These are phyloP conservation scores for Aromia moschata DNA, from an alignment of 2,888 invertebrate genomes.

Conservation along the genomic window DNA sequence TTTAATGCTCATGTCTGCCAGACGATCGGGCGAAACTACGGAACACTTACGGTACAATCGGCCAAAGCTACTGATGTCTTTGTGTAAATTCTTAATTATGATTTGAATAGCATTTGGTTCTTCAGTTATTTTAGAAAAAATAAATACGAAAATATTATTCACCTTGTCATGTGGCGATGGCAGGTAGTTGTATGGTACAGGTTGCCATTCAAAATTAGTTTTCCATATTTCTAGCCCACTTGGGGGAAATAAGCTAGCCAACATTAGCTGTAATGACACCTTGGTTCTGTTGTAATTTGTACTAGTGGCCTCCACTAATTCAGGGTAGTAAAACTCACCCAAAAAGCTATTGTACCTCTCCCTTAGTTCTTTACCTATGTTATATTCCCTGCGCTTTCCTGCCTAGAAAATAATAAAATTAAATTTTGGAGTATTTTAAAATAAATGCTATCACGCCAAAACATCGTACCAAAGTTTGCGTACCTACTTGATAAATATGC, in stretches of 20 bases:
- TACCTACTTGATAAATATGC: no score
- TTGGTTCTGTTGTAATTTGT: conserved; percentile 77
- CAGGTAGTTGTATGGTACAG: conserved; percentile 77
- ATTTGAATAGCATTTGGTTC: no score
- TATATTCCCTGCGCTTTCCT: conserved; percentile 59
- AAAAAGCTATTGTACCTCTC: conserved; percentile 70
- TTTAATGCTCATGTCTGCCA: no score
- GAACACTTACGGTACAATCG: no score
- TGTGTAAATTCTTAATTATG: no score
- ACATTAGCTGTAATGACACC: conserved; percentile 73
- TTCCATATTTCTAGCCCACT: conserved; percentile 67
- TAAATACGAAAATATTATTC: not conserved
- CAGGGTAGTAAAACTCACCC: conserved; percentile 66
- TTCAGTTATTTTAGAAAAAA: no score
- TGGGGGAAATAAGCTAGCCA: conserved; percentile 76
- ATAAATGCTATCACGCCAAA: no score
- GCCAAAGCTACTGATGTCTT: no score
- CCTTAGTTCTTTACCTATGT: conserved; percentile 70
- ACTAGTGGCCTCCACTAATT: conserved; percentile 69
- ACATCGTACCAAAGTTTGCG: no score
- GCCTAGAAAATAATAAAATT: conserved; percentile 33
- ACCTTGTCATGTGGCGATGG: conserved; percentile 54
- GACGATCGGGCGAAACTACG: no score
- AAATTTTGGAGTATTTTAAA: not conserved
- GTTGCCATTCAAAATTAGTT: conserved; percentile 72